phyloP scores from a whole-genome alignment of 2,113 vertebrate genomes.

The Taurulus bubalis region DNA sequence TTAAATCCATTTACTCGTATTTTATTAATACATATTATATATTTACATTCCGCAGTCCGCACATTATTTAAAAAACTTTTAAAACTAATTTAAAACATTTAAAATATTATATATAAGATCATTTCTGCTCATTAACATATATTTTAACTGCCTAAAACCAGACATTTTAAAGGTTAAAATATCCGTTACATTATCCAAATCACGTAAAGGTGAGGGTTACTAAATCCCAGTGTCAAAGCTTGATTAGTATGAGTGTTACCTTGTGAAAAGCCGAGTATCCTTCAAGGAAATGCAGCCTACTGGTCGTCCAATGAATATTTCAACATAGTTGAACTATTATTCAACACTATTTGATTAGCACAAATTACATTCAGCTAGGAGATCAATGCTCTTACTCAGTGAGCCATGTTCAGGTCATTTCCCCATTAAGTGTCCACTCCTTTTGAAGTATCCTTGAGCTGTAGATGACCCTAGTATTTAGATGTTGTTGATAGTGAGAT shows the following conservation, averaged over 20 bases:
- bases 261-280: neutral
- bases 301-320: neutral
- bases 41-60: neutral
- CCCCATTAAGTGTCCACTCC: neutral
- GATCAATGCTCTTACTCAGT: neutral
- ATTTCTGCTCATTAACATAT: neutral
- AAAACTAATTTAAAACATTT: neutral
- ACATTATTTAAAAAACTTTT: neutral
- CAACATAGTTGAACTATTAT: neutral
- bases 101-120: neutral
- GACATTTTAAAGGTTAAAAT: neutral
- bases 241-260: neutral
- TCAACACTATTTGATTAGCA: neutral
- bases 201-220: neutral
- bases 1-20: neutral
- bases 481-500: neutral
- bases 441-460: slow-evolving; percentile 1
- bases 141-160: neutral
- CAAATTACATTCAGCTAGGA: neutral
- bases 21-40: neutral
- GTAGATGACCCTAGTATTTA: neutral
- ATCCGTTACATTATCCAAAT: neutral
- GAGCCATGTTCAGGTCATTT: neutral
- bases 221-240: neutral
- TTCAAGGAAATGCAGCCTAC: neutral